Evolutionary conservation across 2,797 vertebrate genomes (phyloP).

Genomic region (Poeciliopsis paucimaculata): DNA sequence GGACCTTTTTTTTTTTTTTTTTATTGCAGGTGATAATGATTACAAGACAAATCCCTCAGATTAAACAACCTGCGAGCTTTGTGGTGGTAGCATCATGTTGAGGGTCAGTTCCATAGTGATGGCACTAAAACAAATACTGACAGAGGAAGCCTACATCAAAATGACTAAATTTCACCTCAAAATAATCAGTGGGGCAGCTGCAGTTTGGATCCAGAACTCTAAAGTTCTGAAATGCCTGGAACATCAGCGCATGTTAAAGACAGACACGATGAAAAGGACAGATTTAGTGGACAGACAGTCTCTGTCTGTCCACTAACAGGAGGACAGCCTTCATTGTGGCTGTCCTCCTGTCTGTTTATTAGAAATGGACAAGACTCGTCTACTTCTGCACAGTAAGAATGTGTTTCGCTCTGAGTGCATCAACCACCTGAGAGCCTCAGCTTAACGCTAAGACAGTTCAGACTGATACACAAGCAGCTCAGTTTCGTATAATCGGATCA

Average conservation of each 20-base stretch:
- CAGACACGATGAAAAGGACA: too few species aligned
- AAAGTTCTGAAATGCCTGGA: background rate
- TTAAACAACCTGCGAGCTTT: background rate
- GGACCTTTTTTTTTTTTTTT: background rate
- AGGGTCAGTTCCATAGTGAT: background rate
- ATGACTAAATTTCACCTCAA: background rate
- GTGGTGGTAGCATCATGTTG: background rate
- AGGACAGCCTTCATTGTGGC: too few species aligned
- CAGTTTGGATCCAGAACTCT: background rate
- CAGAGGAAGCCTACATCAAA: background rate
- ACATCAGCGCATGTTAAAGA: background rate
- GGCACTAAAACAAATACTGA: background rate
- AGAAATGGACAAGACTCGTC: too few species aligned
- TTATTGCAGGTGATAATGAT: background rate
- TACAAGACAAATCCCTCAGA: background rate
- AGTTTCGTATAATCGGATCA: conserved; percentile 43
- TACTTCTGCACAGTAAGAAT: background rate
- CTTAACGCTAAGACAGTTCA: conserved; percentile 20
- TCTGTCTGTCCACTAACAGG: too few species aligned
- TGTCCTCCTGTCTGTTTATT: too few species aligned
- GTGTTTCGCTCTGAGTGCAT: conserved; percentile 16
- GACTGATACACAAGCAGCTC: conserved; percentile 33
- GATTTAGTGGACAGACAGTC: too few species aligned
- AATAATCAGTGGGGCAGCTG: background rate
- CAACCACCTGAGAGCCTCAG: conserved; percentile 26